These are phyloP conservation scores for Albula goreensis DNA, from an alignment of 2,113 vertebrate genomes.

Conservation along the genomic window DNA sequence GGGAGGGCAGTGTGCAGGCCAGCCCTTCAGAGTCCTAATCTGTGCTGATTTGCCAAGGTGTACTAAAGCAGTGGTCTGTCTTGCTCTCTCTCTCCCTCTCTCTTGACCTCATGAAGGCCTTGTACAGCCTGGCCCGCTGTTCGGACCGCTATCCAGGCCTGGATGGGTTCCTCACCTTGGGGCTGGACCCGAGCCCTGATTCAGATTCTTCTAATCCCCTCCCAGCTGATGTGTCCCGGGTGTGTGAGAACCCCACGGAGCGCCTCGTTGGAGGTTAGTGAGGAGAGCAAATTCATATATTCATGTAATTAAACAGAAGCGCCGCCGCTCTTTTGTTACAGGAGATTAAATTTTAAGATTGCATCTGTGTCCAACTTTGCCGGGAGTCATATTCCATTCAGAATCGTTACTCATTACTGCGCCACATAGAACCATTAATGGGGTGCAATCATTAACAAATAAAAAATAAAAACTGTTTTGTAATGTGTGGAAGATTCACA, in stretches of 20 bases:
- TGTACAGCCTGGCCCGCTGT: slow-evolving; percentile 47
- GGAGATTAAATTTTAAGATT: slow-evolving; percentile 66
- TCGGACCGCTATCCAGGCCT: slow-evolving; percentile 47
- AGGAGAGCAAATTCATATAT: slow-evolving; percentile 28
- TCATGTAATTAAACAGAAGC: slow-evolving; percentile 43
- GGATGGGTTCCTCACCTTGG: slow-evolving; percentile 44
- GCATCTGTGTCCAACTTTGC: slow-evolving; percentile 65
- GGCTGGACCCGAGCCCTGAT: slow-evolving; percentile 38
- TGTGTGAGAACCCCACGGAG: slow-evolving; percentile 3
- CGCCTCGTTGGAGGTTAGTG: slow-evolving; percentile 47
- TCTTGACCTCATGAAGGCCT: slow-evolving; percentile 27
- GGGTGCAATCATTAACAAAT: slow-evolving; percentile 40
- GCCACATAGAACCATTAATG: slow-evolving; percentile 68
- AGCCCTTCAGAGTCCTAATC: background rate
- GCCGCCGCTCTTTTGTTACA: slow-evolving; percentile 41
- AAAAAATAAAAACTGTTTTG: slow-evolving; percentile 64
- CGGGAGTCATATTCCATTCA: slow-evolving; percentile 65
- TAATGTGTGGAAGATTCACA: slow-evolving; percentile 50
- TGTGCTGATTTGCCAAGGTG: background rate
- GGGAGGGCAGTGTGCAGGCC: slow-evolving; percentile 45
- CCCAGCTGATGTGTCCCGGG: slow-evolving; percentile 23
- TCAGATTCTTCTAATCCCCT: slow-evolving; percentile 26
- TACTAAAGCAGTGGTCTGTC: background rate
- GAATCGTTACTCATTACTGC: slow-evolving; percentile 56
- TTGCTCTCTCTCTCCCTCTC: background rate